A percentile compares a stretch with the other conserved stretches of the same genome.
Conservation (phyloP, 2,888 invertebrate species). For the Byasa hedistus region DNA sequence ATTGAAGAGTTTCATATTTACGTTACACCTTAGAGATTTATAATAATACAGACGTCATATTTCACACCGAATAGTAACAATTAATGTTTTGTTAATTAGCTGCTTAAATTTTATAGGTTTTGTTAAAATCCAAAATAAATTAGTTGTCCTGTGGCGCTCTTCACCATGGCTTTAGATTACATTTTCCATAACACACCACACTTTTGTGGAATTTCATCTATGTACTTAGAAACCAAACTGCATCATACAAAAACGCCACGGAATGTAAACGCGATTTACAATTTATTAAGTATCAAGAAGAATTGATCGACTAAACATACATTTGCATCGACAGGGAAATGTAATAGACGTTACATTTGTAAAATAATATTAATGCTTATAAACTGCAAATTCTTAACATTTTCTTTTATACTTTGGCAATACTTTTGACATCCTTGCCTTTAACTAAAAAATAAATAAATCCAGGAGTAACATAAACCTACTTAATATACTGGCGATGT, state of each 20-base stretch:
- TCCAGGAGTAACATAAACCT: not conserved
- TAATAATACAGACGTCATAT: conserved; percentile 8
- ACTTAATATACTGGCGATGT: not conserved
- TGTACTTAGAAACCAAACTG: not conserved
- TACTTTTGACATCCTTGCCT: too few relatives aligned
- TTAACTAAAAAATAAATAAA: too few relatives aligned
- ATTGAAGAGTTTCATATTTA: conserved; percentile 50
- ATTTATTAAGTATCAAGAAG: not conserved
- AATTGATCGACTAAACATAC: not conserved
- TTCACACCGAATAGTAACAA: conserved; percentile 7
- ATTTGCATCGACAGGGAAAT: not conserved
- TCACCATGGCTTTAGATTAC: not conserved
- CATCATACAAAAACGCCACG: conserved; percentile 1
- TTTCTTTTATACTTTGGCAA: not conserved
- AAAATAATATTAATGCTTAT: not conserved
- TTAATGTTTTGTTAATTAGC: not conserved
- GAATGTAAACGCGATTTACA: conserved; percentile 2
- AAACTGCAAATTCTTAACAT: not conserved
- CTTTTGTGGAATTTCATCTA: not conserved
- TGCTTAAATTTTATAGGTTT: conserved; percentile 1
- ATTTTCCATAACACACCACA: not conserved
- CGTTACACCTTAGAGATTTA: conserved; percentile 12
- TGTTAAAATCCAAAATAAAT: not conserved
- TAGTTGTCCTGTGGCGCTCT: conserved; percentile 11
- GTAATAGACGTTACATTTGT: not conserved